Evolutionary conservation across 2,797 vertebrate species (phyloP), one percentile per base, ranked within the genome.

Genomic region (Aplochiton taeniatus): DNA sequence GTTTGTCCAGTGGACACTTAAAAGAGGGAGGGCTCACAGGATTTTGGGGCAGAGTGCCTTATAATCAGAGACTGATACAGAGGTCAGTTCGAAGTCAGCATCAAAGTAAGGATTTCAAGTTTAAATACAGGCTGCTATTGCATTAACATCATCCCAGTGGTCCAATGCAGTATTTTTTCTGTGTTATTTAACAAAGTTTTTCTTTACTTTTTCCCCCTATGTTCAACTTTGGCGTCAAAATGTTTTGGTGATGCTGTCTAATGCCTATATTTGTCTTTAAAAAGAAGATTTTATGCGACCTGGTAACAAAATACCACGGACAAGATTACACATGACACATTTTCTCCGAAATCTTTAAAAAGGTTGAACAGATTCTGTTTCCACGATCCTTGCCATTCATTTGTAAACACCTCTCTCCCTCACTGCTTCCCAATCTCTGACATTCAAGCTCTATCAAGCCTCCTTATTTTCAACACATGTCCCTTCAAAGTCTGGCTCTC

Each of bases 1-100:
- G 69, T 11, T 68, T 8, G 73, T 80, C 75, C 61, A 53, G 68
- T 66, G 61, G 70, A 60, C 16, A 57, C 63, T 9, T n/a, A 70
- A 51, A 43, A 57, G 68, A 47, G 59, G 61, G 69, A 71, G 47
- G 48, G 75, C 70, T 60, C 7, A 18, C 47, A 20, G 61, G 77
- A 69, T 47, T 60, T 68, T 65, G 55, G 81, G 89, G 86, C 87
- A 69, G 90, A 85, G 92, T 93, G 92, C 92, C 91, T 92, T 92
- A 91, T 45, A 58, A 63, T 67, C 50, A 49, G 59, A 54, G 86
- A 83, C 75, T 75, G 84, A 84, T 63, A 8, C 65, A 73, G 75
- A 81, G 75, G 72, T 16, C 49, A 51, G 11, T 47, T 44, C 58
- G 13, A 61, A 73, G 78, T 69, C 48, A 68, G 72, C 65, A 53